Conservation (phyloP, 2,888 invertebrate genomes). For the Cataglyphis rosenhaueri region DNA sequence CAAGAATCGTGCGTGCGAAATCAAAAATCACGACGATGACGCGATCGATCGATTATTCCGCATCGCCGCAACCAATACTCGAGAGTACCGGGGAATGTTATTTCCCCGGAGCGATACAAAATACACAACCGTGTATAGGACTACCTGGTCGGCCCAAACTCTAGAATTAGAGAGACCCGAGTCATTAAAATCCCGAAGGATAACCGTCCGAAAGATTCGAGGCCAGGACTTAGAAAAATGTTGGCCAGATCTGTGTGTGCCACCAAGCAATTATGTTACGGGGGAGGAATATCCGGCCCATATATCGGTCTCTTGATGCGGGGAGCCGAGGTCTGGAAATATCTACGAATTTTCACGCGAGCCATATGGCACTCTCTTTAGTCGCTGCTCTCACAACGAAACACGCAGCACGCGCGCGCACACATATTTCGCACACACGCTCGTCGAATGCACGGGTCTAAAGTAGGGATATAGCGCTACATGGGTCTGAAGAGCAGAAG, state of each 20-base stretch:
- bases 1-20: slow-evolving; percentile 50
- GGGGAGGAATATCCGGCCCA: slow-evolving; percentile 53
- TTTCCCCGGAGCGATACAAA: slow-evolving; percentile 79
- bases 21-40: slow-evolving; percentile 55
- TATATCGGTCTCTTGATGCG: neutral
- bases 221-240: slow-evolving; percentile 47
- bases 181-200: slow-evolving; percentile 82
- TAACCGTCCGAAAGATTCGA: slow-evolving; percentile 67
- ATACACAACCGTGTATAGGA: slow-evolving; percentile 68
- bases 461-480: neutral
- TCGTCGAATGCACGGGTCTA: neutral
- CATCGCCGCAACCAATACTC: slow-evolving; percentile 43
- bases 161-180: slow-evolving; percentile 80
- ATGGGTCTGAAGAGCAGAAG: slow-evolving; percentile 1
- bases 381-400: slow-evolving; percentile 22
- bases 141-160: slow-evolving; percentile 71
- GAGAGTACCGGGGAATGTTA: slow-evolving; percentile 49
- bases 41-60: slow-evolving; percentile 55
- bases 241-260: slow-evolving; percentile 19
- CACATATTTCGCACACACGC: neutral
- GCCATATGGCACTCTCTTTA: slow-evolving; percentile 44
- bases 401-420: neutral
- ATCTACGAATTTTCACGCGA: slow-evolving; percentile 47
- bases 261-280: slow-evolving; percentile 40
- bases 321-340: slow-evolving; percentile 31